These are phyloP conservation scores for Polypedilum pembai DNA, from an alignment of 1,140 invertebrate genomes.

Conservation along the genomic window DNA sequence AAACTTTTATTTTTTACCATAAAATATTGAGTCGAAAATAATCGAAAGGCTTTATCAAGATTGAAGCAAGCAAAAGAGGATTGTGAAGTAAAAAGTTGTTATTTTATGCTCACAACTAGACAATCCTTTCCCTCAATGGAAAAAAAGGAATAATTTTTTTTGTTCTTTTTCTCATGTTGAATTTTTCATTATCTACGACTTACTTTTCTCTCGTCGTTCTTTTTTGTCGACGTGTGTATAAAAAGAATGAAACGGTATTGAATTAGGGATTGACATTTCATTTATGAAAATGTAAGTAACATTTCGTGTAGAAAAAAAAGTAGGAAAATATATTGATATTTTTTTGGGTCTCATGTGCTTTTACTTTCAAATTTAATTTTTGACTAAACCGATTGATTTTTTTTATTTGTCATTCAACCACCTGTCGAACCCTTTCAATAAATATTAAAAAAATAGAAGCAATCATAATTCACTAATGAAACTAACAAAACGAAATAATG, in stretches of 20 bases:
- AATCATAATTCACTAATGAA: too few species aligned
- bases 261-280: too few species aligned
- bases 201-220: neutral
- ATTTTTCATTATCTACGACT: conserved; percentile 12
- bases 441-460: too few species aligned
- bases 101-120: conserved; percentile 2
- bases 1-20: neutral
- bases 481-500: neutral
- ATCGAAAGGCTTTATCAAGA: conserved; percentile 14
- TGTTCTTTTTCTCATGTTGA: neutral
- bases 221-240: neutral
- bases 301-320: too few species aligned
- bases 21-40: conserved; percentile 1
- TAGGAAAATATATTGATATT: too few species aligned
- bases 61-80: neutral
- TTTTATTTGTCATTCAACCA: too few species aligned
- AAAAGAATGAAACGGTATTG: too few species aligned
- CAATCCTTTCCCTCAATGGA: neutral
- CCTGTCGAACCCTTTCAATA: too few species aligned
- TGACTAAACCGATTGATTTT: too few species aligned
- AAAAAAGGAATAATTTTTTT: neutral
- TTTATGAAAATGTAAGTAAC: too few species aligned
- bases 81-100: neutral
- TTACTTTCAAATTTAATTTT: too few species aligned
- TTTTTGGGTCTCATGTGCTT: too few species aligned